Percentiles rank a stretch among this genome's conserved stretches.
phyloP scores from a whole-genome alignment of 1,140 invertebrate species.

The Drosophila kohkoa region DNA sequence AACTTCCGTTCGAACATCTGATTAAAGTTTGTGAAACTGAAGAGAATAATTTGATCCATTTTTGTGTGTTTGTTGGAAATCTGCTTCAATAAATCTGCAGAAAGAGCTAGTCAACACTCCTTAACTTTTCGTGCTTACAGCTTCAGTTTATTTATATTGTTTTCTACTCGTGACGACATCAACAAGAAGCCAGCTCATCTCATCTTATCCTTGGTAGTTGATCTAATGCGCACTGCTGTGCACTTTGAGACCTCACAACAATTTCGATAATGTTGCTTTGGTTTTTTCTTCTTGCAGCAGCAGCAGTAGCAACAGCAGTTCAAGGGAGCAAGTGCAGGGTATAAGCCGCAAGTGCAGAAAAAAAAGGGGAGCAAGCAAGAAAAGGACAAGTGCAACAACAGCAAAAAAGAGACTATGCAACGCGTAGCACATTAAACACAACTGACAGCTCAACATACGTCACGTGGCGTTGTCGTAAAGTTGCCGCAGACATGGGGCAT shows the following conservation, averaged over 20 bases:
- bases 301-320: no score
- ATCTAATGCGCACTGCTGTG: constrained; percentile 29
- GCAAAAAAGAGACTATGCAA: constrained; percentile 49
- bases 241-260: constrained; percentile 29
- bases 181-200: constrained; percentile 21
- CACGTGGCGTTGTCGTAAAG: constrained; percentile 80
- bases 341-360: constrained; percentile 7
- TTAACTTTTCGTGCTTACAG: background rate
- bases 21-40: background rate
- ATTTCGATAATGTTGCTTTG: constrained; percentile 42
- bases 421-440: constrained; percentile 77
- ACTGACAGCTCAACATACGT: constrained; percentile 79
- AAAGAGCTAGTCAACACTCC: background rate
- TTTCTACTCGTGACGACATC: constrained; percentile 7
- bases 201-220: constrained; percentile 28
- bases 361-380: constrained; percentile 7
- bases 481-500: constrained; percentile 42
- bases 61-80: background rate
- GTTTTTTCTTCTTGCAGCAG: background rate
- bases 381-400: constrained; percentile 11
- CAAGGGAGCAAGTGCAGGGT: background rate
- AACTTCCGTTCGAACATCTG: background rate
- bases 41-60: background rate
- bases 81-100: background rate
- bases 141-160: constrained; percentile 9